phyloP scores from a whole-genome alignment of 2,888 invertebrate genomes.

The Clepsis dumicolana region DNA sequence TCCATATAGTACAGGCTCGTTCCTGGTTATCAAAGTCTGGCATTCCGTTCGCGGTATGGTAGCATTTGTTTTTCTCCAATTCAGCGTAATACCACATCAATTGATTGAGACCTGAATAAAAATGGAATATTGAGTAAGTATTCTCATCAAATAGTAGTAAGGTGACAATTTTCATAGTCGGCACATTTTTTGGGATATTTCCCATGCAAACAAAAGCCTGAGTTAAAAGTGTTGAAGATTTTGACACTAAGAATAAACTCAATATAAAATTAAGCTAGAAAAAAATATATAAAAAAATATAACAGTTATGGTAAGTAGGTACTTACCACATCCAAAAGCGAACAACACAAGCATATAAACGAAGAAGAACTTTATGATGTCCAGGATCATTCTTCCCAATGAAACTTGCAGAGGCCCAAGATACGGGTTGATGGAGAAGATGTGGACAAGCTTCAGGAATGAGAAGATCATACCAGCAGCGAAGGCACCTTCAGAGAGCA shows the following conservation, averaged over 20 bases:
- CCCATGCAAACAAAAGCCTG: no score
- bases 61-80: conserved; percentile 94
- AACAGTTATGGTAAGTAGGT: not conserved
- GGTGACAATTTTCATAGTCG: no score
- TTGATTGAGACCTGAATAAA: conserved; percentile 91
- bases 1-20: conserved; percentile 94
- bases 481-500: conserved; percentile 97
- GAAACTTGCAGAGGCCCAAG: conserved; percentile 97
- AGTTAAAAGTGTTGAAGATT: no score
- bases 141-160: no score
- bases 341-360: conserved; percentile 97
- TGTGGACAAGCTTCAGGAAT: conserved; percentile 97
- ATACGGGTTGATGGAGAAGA: conserved; percentile 98
- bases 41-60: conserved; percentile 89
- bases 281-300: not conserved
- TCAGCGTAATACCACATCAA: conserved; percentile 97
- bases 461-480: conserved; percentile 99
- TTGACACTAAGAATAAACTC: no score
- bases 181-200: no score
- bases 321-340: conserved; percentile 97
- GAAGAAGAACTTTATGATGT: conserved; percentile 98
- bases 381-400: conserved; percentile 96
- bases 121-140: not conserved
- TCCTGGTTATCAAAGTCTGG: conserved; percentile 94
- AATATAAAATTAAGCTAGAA: no score